These are phyloP conservation scores for Montifringilla adamsi DNA, from an alignment of 2,113 vertebrate species.

Conservation along the genomic window DNA sequence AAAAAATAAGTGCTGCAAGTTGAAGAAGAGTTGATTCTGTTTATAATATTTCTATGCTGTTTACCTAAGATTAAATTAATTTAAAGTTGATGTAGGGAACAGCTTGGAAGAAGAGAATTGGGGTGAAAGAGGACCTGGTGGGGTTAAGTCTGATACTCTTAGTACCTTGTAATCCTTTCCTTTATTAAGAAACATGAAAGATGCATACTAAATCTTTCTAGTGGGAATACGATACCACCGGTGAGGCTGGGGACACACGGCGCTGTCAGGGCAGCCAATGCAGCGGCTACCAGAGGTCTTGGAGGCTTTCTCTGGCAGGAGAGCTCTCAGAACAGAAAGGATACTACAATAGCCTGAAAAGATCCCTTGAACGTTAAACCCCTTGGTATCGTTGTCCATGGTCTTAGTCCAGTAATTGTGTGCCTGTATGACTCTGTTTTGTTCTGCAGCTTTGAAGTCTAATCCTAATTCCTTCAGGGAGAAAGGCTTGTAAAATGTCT, in stretches of 20 bases:
- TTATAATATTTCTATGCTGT: constrained; percentile 40
- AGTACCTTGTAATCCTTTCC: constrained; percentile 56
- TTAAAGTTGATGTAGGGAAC: constrained; percentile 38
- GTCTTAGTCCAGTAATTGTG: constrained; percentile 49
- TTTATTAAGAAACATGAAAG: constrained; percentile 48
- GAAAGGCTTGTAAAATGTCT: constrained; percentile 22
- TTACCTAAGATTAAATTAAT: constrained; percentile 57
- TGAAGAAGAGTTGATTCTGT: constrained; percentile 44
- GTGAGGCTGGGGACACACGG: neutral
- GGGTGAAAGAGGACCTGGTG: constrained; percentile 38
- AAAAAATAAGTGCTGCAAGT: constrained; percentile 29
- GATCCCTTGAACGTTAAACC: constrained; percentile 37
- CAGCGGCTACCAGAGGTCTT: neutral
- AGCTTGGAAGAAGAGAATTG: constrained; percentile 32
- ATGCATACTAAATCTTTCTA: neutral
- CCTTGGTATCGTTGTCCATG: constrained; percentile 42
- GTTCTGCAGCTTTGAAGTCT: constrained; percentile 58
- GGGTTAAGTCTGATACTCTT: constrained; percentile 7
- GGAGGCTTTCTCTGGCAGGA: neutral
- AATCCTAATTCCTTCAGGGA: constrained; percentile 57
- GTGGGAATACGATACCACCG: neutral
- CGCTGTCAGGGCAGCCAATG: neutral
- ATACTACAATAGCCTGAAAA: constrained; percentile 28
- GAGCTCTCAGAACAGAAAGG: neutral
- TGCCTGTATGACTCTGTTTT: constrained; percentile 42